Conservation (phyloP, 2,113 vertebrate species). For the Zosterops japonicus region DNA sequence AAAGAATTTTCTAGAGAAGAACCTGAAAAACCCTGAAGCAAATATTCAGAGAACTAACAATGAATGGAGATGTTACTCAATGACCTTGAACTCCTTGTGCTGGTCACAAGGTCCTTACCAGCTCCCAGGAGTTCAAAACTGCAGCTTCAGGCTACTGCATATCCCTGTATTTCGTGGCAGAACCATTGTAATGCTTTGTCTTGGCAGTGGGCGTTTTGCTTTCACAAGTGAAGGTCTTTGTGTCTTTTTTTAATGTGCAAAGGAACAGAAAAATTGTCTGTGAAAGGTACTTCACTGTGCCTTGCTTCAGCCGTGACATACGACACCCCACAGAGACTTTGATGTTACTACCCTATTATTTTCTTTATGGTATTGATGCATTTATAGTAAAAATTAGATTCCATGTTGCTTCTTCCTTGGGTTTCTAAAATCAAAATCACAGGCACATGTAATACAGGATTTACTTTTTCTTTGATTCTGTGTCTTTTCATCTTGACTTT, state of each 20-base stretch:
- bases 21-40: not conserved
- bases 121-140: not conserved
- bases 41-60: not conserved
- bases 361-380: not conserved
- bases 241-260: not conserved
- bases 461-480: not conserved
- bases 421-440: not conserved
- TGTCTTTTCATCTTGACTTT: not conserved
- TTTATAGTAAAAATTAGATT: not conserved
- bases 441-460: not conserved
- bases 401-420: not conserved
- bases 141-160: not conserved
- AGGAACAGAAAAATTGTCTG: not conserved
- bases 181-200: not conserved
- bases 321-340: not conserved
- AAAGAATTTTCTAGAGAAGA: not conserved
- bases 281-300: not conserved
- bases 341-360: not conserved
- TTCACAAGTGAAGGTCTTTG: not conserved
- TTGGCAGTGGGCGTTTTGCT: not conserved
- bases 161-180: not conserved
- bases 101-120: not conserved
- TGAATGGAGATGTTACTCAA: not conserved
- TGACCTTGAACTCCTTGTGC: not conserved
- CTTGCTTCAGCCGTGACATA: not conserved